These are phyloP conservation scores for Syngnathus acus DNA, from an alignment of 2,797 vertebrate species.

Conservation along the genomic window DNA sequence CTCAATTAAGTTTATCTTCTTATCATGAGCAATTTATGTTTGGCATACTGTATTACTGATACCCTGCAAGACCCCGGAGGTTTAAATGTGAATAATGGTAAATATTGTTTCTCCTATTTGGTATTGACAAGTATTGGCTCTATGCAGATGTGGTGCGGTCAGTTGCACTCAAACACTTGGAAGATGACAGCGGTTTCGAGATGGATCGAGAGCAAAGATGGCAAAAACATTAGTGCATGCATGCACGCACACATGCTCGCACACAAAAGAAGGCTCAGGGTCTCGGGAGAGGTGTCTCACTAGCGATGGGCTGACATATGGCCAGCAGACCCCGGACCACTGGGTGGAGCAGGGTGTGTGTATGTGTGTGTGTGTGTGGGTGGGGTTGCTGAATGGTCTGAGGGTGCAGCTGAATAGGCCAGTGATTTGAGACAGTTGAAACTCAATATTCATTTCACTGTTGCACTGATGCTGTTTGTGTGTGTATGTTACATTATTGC, in stretches of 20 bases:
- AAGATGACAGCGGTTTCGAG: conserved; percentile 16
- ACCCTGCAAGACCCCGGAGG: conserved; percentile 14
- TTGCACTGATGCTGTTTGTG: conserved; percentile 33
- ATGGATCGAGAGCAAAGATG: conserved; percentile 23
- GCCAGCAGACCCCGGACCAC: conserved; percentile 59
- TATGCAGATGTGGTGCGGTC: conserved; percentile 17
- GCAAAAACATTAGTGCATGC: conserved; percentile 16
- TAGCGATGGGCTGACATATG: conserved; percentile 70
- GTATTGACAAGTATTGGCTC: conserved; percentile 19
- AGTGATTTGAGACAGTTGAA: conserved; percentile 64
- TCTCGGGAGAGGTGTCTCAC: conserved; percentile 52
- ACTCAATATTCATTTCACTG: conserved; percentile 60
- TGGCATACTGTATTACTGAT: conserved; percentile 9
- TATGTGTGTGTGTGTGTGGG: conserved; percentile 41
- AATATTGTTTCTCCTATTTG: conserved; percentile 5
- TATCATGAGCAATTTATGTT: neutral
- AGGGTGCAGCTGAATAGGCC: conserved; percentile 57
- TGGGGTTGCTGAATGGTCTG: conserved; percentile 54
- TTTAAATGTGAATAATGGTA: conserved; percentile 19
- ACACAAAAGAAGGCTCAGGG: conserved; percentile 35
- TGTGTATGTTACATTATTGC: neutral
- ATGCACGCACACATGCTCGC: conserved; percentile 24
- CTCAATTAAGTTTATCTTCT: no score
- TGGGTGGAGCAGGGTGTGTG: conserved; percentile 54
- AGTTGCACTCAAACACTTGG: conserved; percentile 27